These are phyloP conservation scores for Psilopsiagon aurifrons DNA, from an alignment of 2,113 vertebrate genomes.

Conservation along the genomic window DNA sequence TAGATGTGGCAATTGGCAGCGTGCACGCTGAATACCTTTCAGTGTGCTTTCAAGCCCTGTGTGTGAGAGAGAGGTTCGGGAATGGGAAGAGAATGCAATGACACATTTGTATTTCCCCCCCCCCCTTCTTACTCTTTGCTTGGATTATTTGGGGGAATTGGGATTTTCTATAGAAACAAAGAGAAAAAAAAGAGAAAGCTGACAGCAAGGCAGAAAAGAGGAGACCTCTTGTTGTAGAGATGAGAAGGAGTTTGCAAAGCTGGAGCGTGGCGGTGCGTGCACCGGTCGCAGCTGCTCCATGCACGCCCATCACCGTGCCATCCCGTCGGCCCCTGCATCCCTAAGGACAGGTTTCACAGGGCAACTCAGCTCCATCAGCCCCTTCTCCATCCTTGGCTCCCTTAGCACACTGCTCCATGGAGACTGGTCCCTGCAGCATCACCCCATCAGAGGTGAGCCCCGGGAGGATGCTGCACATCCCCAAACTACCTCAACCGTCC, in stretches of 20 bases:
- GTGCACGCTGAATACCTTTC: conserved; percentile 52
- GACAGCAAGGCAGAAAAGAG: conserved; percentile 24
- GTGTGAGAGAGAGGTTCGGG: conserved; percentile 56
- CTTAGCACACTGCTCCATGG: background rate
- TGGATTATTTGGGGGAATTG: conserved; percentile 54
- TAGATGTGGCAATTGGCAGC: conserved; percentile 61
- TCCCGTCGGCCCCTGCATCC: fast-evolving
- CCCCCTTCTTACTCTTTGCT: conserved; percentile 19
- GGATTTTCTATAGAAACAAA: conserved; percentile 65
- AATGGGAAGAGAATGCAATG: conserved; percentile 52
- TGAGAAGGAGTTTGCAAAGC: conserved; percentile 28
- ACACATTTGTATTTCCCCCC: conserved; percentile 31
- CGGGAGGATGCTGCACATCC: background rate
- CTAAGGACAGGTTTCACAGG: background rate
- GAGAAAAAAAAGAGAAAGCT: background rate
- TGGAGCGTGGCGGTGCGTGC: background rate
- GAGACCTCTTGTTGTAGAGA: background rate
- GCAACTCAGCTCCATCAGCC: background rate
- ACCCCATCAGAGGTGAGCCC: background rate
- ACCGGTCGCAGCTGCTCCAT: fast-evolving
- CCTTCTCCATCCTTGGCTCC: background rate
- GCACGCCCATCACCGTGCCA: fast-evolving
- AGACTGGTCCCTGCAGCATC: fast-evolving
- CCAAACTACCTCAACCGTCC: background rate
- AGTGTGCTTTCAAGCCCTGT: conserved; percentile 33